Evolutionary conservation across 2,797 vertebrate genomes (phyloP), one percentile per base, ranked within the genome.

Genomic region (Telmatherina bonti): DNA sequence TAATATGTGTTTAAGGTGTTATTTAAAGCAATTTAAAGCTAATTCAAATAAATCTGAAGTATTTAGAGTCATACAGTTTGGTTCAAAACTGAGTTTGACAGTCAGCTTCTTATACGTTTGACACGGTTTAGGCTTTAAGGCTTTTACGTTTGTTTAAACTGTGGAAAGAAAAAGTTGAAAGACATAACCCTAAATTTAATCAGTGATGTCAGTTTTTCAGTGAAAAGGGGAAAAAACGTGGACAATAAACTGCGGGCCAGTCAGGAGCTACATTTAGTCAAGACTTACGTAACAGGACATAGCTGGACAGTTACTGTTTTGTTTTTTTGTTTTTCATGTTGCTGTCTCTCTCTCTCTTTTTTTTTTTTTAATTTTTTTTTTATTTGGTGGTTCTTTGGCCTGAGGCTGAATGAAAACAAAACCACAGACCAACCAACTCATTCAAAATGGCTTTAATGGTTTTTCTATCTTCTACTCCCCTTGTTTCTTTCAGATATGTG

Each of bases 401-500:
- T 41, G 26, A 43, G 35, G 30, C 15, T 4, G n/a, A 51, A 59
- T 43, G 26, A 67, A 60, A 72, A 51, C 49, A 26, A 52, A 52
- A 51, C 13, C 18, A 54, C 26, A 61, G 56, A 67, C 59, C 24
- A 73, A 41, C 12, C 60, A 59, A 54, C 66, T 66, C 18, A 59
- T 54, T 53, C 6, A 7, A 58, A 74, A 31, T 20, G 66, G 1
- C 63, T 75, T 9, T 13, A 20, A 29, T 18, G 18, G 0, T n/a
- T 30, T 31, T 12, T 22, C 1, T 5, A 35, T 58, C 15, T 43
- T 5, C n/a, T 49, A 70, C 18, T 60, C 22, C 43, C 15, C 12
- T 26, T 45, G 60, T 85, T 12, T 57, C 31, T 90, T 87, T 52
- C 93, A 99, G 98, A 98, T 99, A 87, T 99, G 98, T 26, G 98